A percentile compares a stretch with the other conserved stretches of the same genome.
Evolutionary conservation across 2,113 vertebrate genomes (phyloP).

Genomic region (Salminus brasiliensis): DNA sequence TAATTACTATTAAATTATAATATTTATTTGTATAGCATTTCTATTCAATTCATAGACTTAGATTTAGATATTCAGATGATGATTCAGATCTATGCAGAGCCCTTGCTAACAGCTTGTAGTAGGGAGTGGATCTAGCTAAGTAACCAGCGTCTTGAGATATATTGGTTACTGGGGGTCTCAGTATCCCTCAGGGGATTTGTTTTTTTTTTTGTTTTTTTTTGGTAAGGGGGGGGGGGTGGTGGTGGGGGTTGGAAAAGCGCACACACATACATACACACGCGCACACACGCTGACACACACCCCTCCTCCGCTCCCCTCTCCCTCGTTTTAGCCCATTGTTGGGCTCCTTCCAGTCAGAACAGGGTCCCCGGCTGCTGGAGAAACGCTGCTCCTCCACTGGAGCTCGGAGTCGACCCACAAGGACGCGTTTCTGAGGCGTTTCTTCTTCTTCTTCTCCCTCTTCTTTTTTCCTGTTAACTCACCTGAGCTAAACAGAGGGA

Average conservation of each 20-base stretch:
- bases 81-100: too few relatives aligned
- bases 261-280: neutral
- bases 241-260: conserved; percentile 46
- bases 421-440: conserved; percentile 26
- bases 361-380: conserved; percentile 52
- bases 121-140: neutral
- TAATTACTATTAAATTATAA: too few relatives aligned
- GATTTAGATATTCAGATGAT: too few relatives aligned
- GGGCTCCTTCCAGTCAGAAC: conserved; percentile 66
- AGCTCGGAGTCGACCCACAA: conserved; percentile 8
- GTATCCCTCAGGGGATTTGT: conserved; percentile 43
- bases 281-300: neutral
- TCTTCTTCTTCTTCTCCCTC: too few relatives aligned
- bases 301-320: conserved; percentile 56
- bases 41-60: too few relatives aligned
- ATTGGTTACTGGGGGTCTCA: conserved; percentile 42
- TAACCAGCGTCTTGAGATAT: conserved; percentile 26
- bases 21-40: too few relatives aligned
- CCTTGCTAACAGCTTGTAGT: neutral
- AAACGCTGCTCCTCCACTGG: conserved; percentile 29
- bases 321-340: conserved; percentile 75
- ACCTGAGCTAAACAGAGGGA: conserved; percentile 24
- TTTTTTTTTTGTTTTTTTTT: conserved; percentile 27
- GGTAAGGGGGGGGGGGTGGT: conserved; percentile 29
- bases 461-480: conserved; percentile 26